Evolutionary conservation across 2,888 invertebrate species (phyloP), one percentile per base, ranked within the genome.

Genomic region (Oeneis ivallda): DNA sequence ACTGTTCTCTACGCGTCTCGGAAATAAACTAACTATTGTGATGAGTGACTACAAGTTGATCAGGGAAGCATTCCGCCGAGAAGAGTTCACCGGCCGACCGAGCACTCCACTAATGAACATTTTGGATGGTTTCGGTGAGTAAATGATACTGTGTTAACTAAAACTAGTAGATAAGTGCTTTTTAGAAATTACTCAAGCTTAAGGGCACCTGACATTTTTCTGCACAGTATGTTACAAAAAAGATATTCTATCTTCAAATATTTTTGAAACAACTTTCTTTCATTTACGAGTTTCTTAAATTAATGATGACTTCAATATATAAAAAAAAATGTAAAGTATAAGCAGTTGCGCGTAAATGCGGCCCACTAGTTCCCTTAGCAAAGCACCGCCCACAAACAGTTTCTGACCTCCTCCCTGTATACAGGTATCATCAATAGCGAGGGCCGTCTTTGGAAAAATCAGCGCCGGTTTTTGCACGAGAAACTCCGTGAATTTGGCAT

Each of bases 381-480:
- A 76, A 71, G 81, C 81, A 74, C 85, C 87, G 84, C 89, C 87
- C 85, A 85, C 85, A 75, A 69, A 68, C 70, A 71, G 73, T 71
- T 64, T 67, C 62, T 70, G 64, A 74, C 71, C 72, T 69, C 72
- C 74, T 81, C 76, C 83, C 78, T 72, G 69, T 75, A 80, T 86
- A 59, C 93, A 98, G 98, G 98, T 75, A 95, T 98, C 75, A 94
- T 98, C 80, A 98, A 98, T 86, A 96, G 96, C 76, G 96, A 96
- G 74, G 98, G 98, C 69, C 94, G 95, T 73, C 91, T 98, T 76
- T 98, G 98, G 98, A 97, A 97, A 85, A 96, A 95, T 77, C 97
- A 98, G 83, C 93, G 98, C 67, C 94, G 95, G 72, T 98, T 98
- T 87, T 92, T 98, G 61, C 97, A 97, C 81, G 96, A 96, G 74